Conservation (phyloP, 2,888 invertebrate genomes). For the Drosophila colorata region DNA sequence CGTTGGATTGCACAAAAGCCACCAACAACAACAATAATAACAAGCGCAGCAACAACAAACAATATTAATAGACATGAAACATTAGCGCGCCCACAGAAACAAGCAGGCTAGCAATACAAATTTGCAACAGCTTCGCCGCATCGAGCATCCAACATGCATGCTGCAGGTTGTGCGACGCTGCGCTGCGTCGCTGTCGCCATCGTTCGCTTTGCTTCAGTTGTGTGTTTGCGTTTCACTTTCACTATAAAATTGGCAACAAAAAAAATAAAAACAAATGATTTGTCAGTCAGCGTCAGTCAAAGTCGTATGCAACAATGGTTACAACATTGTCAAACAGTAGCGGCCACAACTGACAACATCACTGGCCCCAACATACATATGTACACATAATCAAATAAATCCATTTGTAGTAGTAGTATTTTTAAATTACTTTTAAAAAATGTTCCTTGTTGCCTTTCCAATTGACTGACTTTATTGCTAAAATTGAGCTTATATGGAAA, state of each 20-base stretch:
- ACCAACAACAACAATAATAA: constrained; percentile 54
- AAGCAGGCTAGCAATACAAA: constrained; percentile 47
- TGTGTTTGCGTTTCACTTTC: constrained; percentile 65
- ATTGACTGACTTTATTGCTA: neutral
- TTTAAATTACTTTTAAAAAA: too few species aligned
- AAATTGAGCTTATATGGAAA: too few species aligned
- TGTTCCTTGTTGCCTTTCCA: neutral
- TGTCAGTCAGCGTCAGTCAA: constrained; percentile 35
- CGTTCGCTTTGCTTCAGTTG: constrained; percentile 15
- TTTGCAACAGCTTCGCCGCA: constrained; percentile 33
- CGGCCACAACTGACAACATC: constrained; percentile 4
- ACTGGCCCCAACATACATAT: neutral
- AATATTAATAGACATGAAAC: constrained; percentile 71
- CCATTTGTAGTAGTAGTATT: too few species aligned
- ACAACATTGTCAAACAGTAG: constrained; percentile 27
- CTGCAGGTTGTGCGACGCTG: constrained; percentile 43
- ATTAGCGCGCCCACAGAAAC: constrained; percentile 50
- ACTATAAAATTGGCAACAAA: constrained; percentile 66
- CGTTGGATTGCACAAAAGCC: constrained; percentile 41
- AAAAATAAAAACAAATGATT: constrained; percentile 25
- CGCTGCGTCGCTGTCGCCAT: constrained; percentile 3
- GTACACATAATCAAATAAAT: neutral
- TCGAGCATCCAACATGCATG: constrained; percentile 50
- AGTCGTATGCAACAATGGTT: constrained; percentile 38
- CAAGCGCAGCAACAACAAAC: constrained; percentile 53